Evolutionary conservation across 2,113 vertebrate genomes (phyloP).

Genomic region (Thymallus thymallus): DNA sequence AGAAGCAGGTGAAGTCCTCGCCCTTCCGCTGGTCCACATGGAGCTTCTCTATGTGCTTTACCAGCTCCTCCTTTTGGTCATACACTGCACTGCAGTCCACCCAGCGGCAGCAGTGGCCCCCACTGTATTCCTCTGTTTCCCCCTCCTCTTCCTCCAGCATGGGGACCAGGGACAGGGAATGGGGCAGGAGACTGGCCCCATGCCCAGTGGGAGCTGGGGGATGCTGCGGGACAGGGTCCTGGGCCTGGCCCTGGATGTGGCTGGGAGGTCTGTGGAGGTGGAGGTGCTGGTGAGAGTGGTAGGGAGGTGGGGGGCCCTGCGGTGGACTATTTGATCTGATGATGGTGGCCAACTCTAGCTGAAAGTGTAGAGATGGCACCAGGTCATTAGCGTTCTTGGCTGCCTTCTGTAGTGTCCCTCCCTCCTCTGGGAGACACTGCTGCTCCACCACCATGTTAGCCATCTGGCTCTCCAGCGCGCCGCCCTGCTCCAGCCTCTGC

Average conservation of each 20-base stretch:
- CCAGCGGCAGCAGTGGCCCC: constrained; percentile 84
- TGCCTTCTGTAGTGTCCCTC: constrained; percentile 41
- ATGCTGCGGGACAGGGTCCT: constrained; percentile 31
- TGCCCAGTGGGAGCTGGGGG: constrained; percentile 45
- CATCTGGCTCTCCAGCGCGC: constrained; percentile 70
- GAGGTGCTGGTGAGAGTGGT: constrained; percentile 79
- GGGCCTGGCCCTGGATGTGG: constrained; percentile 34
- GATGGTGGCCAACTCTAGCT: constrained; percentile 24
- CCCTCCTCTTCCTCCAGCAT: constrained; percentile 80
- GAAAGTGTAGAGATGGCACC: constrained; percentile 45
- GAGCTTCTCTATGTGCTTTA: constrained; percentile 89
- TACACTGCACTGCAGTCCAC: constrained; percentile 82
- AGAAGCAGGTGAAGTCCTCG: constrained; percentile 94
- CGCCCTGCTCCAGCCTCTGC: constrained; percentile 80
- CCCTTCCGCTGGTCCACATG: constrained; percentile 93
- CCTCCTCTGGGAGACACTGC: constrained; percentile 57
- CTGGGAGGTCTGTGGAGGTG: constrained; percentile 51
- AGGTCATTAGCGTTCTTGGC: constrained; percentile 59
- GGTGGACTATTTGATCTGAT: constrained; percentile 52
- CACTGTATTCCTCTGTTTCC: constrained; percentile 74
- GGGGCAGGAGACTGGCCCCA: constrained; percentile 55
- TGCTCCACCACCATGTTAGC: constrained; percentile 87
- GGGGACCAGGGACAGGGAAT: constrained; percentile 61
- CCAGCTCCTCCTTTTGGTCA: constrained; percentile 90
- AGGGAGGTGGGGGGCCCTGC: constrained; percentile 83